Evolutionary conservation across 1,140 invertebrate genomes (phyloP).

Genomic region (Proales similis): DNA sequence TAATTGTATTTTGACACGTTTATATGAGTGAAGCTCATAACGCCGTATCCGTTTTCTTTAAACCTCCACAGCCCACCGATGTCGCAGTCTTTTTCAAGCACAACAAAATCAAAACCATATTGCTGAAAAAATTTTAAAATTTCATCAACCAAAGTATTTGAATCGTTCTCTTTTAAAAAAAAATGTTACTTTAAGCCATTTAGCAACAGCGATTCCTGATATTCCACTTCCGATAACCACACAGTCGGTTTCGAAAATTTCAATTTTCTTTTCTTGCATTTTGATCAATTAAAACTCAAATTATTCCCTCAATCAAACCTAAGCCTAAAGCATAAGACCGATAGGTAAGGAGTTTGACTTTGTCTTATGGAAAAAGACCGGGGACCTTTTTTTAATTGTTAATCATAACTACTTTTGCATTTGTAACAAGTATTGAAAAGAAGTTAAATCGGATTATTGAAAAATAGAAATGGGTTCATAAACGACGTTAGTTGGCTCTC

Average conservation of each 20-base stretch:
- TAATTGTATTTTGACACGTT: constrained; percentile 52
- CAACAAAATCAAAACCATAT: constrained; percentile 40
- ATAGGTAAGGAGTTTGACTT: too few relatives aligned
- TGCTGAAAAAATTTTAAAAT: background rate
- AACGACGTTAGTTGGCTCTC: too few relatives aligned
- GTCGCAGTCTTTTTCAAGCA: constrained; percentile 45
- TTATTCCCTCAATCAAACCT: too few relatives aligned
- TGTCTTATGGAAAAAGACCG: too few relatives aligned
- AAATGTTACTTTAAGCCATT: constrained; percentile 44
- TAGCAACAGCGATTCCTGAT: constrained; percentile 46
- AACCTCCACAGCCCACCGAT: constrained; percentile 49
- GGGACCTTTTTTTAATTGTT: too few relatives aligned
- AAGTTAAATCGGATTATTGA: too few relatives aligned
- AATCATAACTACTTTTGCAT: too few relatives aligned
- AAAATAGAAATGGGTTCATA: too few relatives aligned
- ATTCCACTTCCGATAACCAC: constrained; percentile 49
- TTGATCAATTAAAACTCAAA: too few relatives aligned
- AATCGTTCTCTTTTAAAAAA: background rate
- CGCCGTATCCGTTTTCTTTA: constrained; percentile 48
- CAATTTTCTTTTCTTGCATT: constrained; percentile 8
- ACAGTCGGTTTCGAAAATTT: constrained; percentile 40
- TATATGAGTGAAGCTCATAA: constrained; percentile 52
- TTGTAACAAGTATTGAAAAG: background rate
- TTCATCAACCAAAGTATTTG: background rate
- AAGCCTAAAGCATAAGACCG: too few relatives aligned